Base-by-base conservation (phyloP, 2,113 vertebrate genomes). In the Centropristis striata region DNA sequence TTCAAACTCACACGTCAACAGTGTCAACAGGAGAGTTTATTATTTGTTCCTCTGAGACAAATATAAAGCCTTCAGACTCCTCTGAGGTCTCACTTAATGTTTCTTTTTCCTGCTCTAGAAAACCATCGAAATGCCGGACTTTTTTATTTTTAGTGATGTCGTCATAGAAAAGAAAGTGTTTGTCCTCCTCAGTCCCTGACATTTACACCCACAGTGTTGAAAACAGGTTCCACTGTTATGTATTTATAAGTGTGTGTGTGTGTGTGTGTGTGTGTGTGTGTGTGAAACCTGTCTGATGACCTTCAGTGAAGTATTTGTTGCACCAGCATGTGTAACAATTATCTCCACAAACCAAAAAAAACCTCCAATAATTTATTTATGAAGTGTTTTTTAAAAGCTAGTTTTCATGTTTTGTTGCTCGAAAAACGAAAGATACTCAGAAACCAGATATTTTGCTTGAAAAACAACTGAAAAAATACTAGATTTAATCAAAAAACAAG, bases 211-310 rank as follows among this genome's bases (percentile, higher is more conserved):
- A 12, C 68, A 5, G 60, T 53, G 75, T 69, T 53, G 57, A 67
- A 54, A 25, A 54, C 12, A 5, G 12, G 4, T 42, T 63, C 42
- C 0, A 39, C 44, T 60, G 44, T 60, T 71, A 28, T 67, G 20
- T 83, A 78, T 78, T 78, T 63, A 61, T 83, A 78, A 54, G 55
- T 18, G 68, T 65, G 68, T 54, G 21, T 42, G n/a, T n/a, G n/a
- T n/a, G 59, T 54, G 3, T 55, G 36, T 14, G 50, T 28, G 50
- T 32, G 64, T 23, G 47, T 32, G 39, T 25, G 1, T 10, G 6
- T 18, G 70, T 36, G 42, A 67, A 67, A 71, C 73, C 2, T 0
- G 23, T 14, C 36, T 4, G 20, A 4, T 68, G 69, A 83, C 81
- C 74, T 73, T 78, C 8, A 23, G 4, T 28, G 15, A 21, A 25